A percentile compares a stretch with the other conserved stretches of the same genome.
Evolutionary conservation across 2,113 vertebrate genomes (phyloP).

Genomic region (Charadrius vociferus): DNA sequence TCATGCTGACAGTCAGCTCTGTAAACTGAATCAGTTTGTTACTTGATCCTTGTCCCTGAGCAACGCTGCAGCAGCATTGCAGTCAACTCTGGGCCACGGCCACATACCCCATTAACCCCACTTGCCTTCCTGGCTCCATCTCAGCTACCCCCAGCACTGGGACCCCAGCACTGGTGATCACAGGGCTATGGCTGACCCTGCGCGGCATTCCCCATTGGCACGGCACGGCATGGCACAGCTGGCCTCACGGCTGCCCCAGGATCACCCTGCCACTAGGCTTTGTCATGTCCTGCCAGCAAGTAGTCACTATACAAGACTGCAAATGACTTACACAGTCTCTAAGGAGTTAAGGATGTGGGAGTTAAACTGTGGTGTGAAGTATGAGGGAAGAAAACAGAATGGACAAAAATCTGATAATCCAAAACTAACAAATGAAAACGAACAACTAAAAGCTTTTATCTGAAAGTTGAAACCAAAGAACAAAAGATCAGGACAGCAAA

Average conservation of each 20-base stretch:
- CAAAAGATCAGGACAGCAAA: not conserved
- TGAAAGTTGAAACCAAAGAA: not conserved
- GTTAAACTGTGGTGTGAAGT: not conserved
- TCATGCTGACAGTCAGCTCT: not conserved
- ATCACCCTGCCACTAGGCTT: not conserved
- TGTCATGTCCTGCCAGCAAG: rapidly evolving
- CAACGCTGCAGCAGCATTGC: not conserved
- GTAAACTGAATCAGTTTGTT: not conserved
- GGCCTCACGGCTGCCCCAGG: not conserved
- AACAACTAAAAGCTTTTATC: not conserved
- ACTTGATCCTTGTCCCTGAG: not conserved
- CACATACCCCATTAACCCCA: not conserved
- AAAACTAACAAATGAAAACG: not conserved
- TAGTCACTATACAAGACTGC: no score
- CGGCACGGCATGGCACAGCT: rapidly evolving
- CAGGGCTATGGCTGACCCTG: not conserved
- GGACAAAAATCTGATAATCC: not conserved
- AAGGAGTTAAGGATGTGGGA: not conserved
- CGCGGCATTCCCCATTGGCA: rapidly evolving
- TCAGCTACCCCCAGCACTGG: not conserved
- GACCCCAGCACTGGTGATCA: rapidly evolving
- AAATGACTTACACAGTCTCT: not conserved
- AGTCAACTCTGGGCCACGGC: not conserved
- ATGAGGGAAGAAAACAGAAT: not conserved
- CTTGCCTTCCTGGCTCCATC: not conserved